Conservation (phyloP, 1,140 invertebrate genomes). For the Pararge aegeria region DNA sequence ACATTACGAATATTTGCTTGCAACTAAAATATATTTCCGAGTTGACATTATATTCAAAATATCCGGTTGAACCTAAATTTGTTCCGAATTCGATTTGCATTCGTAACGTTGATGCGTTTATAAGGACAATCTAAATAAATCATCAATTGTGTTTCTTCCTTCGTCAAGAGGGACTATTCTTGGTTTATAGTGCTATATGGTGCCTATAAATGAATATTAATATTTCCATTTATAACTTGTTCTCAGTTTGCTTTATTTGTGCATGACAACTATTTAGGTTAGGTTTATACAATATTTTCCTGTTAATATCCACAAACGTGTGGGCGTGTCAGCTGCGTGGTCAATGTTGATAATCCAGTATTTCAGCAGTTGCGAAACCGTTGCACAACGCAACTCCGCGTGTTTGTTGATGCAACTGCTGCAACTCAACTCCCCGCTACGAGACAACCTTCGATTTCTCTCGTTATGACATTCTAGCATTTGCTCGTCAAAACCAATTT, state of each 20-base stretch:
- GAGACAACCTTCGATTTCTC: slow-evolving; percentile 61
- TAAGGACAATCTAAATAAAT: no score
- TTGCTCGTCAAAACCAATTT: slow-evolving; percentile 56
- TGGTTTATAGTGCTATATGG: no score
- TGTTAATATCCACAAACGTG: slow-evolving; percentile 11
- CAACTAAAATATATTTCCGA: no score
- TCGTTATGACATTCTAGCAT: slow-evolving; percentile 52
- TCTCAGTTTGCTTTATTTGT: background rate
- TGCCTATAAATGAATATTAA: background rate
- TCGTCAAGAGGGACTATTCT: no score
- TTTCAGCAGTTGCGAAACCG: slow-evolving; percentile 36
- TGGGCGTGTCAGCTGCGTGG: slow-evolving; percentile 31
- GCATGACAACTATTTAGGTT: background rate
- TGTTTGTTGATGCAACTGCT: slow-evolving; percentile 41
- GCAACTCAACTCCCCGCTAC: slow-evolving; percentile 43
- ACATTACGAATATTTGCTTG: no score
- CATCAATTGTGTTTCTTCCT: no score
- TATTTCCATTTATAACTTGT: no score
- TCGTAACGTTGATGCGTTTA: no score
- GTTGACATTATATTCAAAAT: no score
- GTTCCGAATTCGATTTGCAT: no score
- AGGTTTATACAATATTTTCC: slow-evolving; percentile 3
- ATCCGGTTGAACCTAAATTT: no score
- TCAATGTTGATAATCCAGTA: slow-evolving; percentile 51
- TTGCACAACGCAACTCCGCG: slow-evolving; percentile 38